Evolutionary conservation across 2,888 invertebrate species (phyloP), one percentile per base, ranked within the genome.

Genomic region (Oithona nana): DNA sequence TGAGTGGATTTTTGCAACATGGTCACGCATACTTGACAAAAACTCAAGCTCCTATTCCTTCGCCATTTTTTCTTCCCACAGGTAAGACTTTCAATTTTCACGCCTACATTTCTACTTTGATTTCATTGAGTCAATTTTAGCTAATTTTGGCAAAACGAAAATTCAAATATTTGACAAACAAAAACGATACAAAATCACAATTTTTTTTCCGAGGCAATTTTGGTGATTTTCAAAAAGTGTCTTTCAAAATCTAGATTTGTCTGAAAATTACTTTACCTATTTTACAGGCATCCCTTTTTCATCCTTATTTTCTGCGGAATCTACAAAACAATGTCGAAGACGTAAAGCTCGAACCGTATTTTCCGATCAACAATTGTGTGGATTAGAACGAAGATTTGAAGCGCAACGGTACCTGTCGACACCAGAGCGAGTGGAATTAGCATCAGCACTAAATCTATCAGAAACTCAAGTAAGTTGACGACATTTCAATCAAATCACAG

Each of bases 341-440:
- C 78, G 97, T 69, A 97, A 98, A 78, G 98, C 97, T 0, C 77
- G 98, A 66, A 98, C 97, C 0, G 98, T 84, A 26, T 82, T 82
- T 72, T 80, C 79, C 64, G 82, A 82, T 69, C 79, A 79, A 66
- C 80, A 80, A 69, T 71, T 80, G 50, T 78, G 71, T 73, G 95
- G 95, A 56, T 75, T 95, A 67, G 95, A 95, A 72, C 93, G 93
- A 69, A 80, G 94, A 57, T 95, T 95, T 74, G 93, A 93, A 70
- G 83, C 87, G 1, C 95, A 95, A 73, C 79, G 93, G 64, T 94
- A 95, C 75, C 80, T 95, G 1, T 93, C 92, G 22, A 95, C 95
- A 0, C 95, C 95, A 0, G 95, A 95, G 73, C 78, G 95, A 4
- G 92, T 95, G 13, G 95, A 95, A 73, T 76, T 95, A 64, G 95